phyloP scores from a whole-genome alignment of 2,888 invertebrate species.

The Crocallis elinguaria region DNA sequence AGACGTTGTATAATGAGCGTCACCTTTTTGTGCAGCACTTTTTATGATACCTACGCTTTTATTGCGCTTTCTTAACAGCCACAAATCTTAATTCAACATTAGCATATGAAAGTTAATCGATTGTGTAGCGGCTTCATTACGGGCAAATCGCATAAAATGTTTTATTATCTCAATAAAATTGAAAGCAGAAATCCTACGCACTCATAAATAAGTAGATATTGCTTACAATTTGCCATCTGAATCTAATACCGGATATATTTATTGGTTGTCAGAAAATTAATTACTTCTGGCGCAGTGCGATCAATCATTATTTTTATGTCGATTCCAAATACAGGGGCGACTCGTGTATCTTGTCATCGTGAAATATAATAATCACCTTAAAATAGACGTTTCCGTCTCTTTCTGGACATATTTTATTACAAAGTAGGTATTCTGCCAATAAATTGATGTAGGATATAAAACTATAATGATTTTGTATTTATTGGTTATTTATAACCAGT shows the following conservation, averaged over 20 bases:
- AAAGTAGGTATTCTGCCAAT: constrained; percentile 33
- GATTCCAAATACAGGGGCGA: constrained; percentile 43
- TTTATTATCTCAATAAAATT: constrained; percentile 56
- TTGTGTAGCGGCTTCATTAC: constrained; percentile 45
- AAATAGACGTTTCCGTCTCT: constrained; percentile 45
- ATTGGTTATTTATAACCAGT: constrained; percentile 1
- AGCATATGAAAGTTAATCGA: constrained; percentile 47
- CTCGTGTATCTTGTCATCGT: constrained; percentile 50
- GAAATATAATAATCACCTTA: constrained; percentile 49
- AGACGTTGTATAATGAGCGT: constrained; percentile 15
- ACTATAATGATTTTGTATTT: neutral
- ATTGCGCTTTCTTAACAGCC: constrained; percentile 37
- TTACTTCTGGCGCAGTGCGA: constrained; percentile 44
- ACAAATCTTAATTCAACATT: constrained; percentile 45
- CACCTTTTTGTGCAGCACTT: constrained; percentile 15
- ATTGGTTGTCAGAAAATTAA: constrained; percentile 49
- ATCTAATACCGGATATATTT: constrained; percentile 55
- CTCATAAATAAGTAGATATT: constrained; percentile 47
- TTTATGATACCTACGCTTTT: constrained; percentile 35
- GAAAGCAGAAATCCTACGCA: constrained; percentile 54
- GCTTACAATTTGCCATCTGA: constrained; percentile 39
- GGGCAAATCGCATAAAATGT: constrained; percentile 40
- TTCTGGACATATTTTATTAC: constrained; percentile 41
- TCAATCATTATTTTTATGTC: constrained; percentile 47
- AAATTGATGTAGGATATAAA: constrained; percentile 38